These are phyloP conservation scores for Pristionchus japonicus DNA, from an alignment of 2,888 invertebrate genomes.

Conservation along the genomic window DNA sequence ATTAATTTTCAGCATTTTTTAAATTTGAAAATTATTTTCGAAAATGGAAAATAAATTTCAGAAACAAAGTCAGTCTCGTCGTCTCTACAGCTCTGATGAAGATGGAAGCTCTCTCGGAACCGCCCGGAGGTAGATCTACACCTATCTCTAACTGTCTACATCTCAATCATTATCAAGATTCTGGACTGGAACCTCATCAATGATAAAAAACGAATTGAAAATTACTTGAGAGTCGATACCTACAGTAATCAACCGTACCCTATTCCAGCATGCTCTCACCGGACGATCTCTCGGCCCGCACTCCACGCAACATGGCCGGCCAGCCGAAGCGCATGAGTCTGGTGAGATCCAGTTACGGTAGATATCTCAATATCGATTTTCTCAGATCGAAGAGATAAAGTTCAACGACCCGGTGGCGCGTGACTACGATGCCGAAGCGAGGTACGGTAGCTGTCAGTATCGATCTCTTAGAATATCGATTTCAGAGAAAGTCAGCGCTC, in stretches of 20 bases:
- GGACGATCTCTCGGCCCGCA: neutral
- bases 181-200: too few species aligned
- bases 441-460: neutral
- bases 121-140: neutral
- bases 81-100: constrained; percentile 19
- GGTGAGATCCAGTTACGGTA: neutral
- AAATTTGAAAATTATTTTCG: neutral
- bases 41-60: neutral
- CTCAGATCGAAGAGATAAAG: constrained; percentile 16
- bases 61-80: constrained; percentile 22
- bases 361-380: neutral
- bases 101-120: neutral
- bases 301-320: neutral
- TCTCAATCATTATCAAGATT: too few species aligned
- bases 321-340: neutral
- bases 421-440: constrained; percentile 28
- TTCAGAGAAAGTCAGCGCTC: constrained; percentile 1
- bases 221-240: neutral
- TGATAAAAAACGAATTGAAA: too few species aligned
- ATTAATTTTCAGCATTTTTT: neutral
- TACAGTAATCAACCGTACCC: neutral
- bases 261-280: neutral
- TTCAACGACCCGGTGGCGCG: constrained; percentile 18
- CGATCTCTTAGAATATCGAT: neutral
- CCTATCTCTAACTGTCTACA: too few species aligned